Conservation (phyloP, 1,140 invertebrate species). For the Drosophila sucinea region DNA sequence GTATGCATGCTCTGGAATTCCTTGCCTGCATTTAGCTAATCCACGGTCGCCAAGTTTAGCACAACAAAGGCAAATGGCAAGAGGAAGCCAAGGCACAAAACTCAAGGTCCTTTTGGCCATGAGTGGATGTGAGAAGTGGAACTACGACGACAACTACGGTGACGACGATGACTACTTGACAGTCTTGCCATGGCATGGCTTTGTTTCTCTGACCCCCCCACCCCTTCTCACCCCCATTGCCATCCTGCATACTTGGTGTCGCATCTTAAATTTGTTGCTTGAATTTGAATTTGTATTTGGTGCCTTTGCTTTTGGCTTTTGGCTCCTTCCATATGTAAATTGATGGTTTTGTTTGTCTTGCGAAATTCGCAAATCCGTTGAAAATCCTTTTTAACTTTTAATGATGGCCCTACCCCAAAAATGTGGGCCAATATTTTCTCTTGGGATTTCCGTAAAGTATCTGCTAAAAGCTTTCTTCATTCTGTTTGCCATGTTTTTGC, state of each 20-base stretch:
- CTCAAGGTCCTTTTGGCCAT: slow-evolving; percentile 56
- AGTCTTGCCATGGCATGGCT: slow-evolving; percentile 60
- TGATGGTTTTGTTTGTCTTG: slow-evolving; percentile 59
- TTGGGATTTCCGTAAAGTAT: slow-evolving; percentile 78
- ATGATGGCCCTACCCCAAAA: slow-evolving; percentile 60
- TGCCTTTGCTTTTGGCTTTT: slow-evolving; percentile 21
- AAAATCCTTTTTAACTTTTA: slow-evolving; percentile 82
- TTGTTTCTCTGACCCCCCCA: slow-evolving; percentile 43
- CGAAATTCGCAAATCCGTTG: slow-evolving; percentile 75
- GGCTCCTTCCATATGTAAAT: slow-evolving; percentile 66
- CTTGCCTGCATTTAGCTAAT: slow-evolving; percentile 73
- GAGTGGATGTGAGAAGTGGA: slow-evolving; percentile 53
- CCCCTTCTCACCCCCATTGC: not conserved
- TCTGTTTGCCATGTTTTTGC: slow-evolving; percentile 41
- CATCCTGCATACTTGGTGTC: slow-evolving; percentile 35
- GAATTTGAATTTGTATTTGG: slow-evolving; percentile 39
- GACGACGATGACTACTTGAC: slow-evolving; percentile 63
- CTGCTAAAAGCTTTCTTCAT: slow-evolving; percentile 78
- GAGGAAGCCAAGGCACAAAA: slow-evolving; percentile 41
- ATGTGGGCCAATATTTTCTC: slow-evolving; percentile 76
- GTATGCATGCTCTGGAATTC: slow-evolving; percentile 47
- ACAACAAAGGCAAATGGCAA: slow-evolving; percentile 63
- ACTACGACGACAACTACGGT: slow-evolving; percentile 58
- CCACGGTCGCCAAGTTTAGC: slow-evolving; percentile 63
- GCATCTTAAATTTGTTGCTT: slow-evolving; percentile 56